phyloP scores from a whole-genome alignment of 2,113 vertebrate genomes.

The Mellivora capensis region DNA sequence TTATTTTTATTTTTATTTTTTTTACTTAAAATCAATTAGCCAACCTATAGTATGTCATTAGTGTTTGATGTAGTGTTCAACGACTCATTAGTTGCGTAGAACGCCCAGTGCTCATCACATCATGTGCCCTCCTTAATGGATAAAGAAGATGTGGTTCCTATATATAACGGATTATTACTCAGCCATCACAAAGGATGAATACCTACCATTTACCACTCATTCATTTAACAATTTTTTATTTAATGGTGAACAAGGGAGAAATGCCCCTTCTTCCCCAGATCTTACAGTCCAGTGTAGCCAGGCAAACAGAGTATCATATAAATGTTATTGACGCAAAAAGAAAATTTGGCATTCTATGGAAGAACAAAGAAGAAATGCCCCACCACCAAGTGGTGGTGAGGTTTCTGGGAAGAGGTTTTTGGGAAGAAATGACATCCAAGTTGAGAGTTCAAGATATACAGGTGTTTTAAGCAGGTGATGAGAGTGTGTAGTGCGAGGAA shows the following conservation, averaged over 20 bases:
- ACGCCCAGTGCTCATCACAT: background rate
- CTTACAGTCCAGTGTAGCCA: background rate
- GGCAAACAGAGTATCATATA: background rate
- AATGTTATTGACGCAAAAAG: background rate
- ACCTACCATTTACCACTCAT: background rate
- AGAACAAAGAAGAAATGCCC: background rate
- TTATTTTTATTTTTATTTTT: background rate
- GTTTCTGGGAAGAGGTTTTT: background rate
- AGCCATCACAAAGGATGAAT: background rate
- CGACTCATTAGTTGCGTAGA: background rate
- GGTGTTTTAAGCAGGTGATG: background rate
- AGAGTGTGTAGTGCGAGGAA: background rate
- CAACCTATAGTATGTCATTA: background rate
- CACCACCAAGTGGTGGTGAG: background rate
- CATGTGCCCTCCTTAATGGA: too few relatives aligned
- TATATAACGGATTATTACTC: too few relatives aligned
- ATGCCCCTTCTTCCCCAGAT: background rate
- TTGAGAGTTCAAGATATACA: background rate
- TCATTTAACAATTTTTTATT: conserved; percentile 1
- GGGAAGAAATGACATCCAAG: background rate
- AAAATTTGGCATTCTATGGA: background rate
- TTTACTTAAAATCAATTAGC: background rate
- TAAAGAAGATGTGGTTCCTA: too few relatives aligned
- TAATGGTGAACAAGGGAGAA: background rate
- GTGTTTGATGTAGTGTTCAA: background rate